Conservation (phyloP, 2,888 invertebrate genomes). For the Ormyrus pomaceus region DNA sequence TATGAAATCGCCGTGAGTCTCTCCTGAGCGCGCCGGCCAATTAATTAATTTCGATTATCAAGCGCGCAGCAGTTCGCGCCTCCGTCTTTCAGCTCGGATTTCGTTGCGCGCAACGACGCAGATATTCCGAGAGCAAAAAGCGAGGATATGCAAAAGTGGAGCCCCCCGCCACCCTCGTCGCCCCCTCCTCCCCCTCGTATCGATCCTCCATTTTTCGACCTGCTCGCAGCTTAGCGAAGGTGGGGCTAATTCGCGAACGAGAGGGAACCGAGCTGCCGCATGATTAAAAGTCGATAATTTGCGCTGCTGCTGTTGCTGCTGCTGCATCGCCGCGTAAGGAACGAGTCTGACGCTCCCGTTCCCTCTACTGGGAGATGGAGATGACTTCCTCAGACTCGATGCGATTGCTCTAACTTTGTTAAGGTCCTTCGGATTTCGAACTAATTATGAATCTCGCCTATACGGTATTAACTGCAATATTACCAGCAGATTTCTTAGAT, state of each 20-base stretch:
- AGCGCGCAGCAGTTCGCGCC: constrained; percentile 46
- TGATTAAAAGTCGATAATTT: constrained; percentile 49
- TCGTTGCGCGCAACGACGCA: constrained; percentile 58
- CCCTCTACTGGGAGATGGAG: too few relatives aligned
- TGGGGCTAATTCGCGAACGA: constrained; percentile 23
- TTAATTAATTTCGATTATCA: constrained; percentile 64
- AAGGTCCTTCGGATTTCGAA: too few relatives aligned
- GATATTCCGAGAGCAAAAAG: constrained; percentile 25
- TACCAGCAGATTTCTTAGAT: too few relatives aligned
- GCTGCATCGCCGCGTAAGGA: too few relatives aligned
- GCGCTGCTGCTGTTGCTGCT: not conserved
- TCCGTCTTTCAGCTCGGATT: constrained; percentile 32
- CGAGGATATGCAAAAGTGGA: constrained; percentile 24
- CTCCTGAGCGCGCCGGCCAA: constrained; percentile 51
- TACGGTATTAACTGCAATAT: too few relatives aligned
- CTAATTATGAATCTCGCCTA: too few relatives aligned
- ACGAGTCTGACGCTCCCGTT: too few relatives aligned
- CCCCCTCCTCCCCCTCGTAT: not conserved
- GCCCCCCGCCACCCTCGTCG: constrained; percentile 1
- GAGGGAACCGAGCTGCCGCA: not conserved
- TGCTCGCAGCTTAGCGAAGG: not conserved
- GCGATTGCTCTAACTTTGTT: too few relatives aligned
- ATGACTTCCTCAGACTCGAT: too few relatives aligned
- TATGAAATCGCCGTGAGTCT: not conserved
- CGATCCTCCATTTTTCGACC: constrained; percentile 4